Percentiles rank a stretch among this genome's conserved stretches.
Conservation (phyloP, 1,140 invertebrate genomes). For the Drosophila leontia region DNA sequence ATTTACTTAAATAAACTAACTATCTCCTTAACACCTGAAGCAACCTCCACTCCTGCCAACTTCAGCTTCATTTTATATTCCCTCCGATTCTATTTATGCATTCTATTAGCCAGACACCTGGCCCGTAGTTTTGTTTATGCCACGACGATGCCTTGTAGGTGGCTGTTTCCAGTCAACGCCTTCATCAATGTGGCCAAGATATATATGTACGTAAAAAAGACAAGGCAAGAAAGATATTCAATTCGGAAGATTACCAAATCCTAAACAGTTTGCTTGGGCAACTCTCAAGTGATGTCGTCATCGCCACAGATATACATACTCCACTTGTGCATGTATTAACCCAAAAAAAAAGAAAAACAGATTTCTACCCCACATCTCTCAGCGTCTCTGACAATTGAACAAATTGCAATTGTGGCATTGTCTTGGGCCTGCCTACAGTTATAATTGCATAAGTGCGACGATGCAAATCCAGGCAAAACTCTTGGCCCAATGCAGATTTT, state of each 20-base stretch:
- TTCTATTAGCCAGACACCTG: constrained; percentile 46
- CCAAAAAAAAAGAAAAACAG: constrained; percentile 35
- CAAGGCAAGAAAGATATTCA: constrained; percentile 28
- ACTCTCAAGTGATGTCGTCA: constrained; percentile 42
- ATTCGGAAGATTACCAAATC: constrained; percentile 52
- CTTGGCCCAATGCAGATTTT: constrained; percentile 20
- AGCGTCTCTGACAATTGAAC: constrained; percentile 45
- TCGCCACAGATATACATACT: constrained; percentile 19
- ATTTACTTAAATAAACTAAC: too few relatives aligned
- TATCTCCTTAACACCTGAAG: too few relatives aligned
- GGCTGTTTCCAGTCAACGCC: constrained; percentile 48
- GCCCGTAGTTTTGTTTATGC: constrained; percentile 32
- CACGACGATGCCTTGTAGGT: constrained; percentile 27
- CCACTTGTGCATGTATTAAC: constrained; percentile 50
- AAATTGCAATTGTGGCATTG: constrained; percentile 55
- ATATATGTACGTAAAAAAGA: neutral
- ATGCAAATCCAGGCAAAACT: constrained; percentile 37
- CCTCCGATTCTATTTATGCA: constrained; percentile 33
- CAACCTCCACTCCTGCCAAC: neutral
- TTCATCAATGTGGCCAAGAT: constrained; percentile 20
- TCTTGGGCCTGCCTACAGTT: constrained; percentile 52
- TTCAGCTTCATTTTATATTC: constrained; percentile 32
- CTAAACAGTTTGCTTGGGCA: constrained; percentile 45
- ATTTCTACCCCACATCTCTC: constrained; percentile 25
- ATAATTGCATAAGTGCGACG: constrained; percentile 56